phyloP scores from a whole-genome alignment of 2,113 vertebrate species.

The Rhinoptilus africanus region DNA sequence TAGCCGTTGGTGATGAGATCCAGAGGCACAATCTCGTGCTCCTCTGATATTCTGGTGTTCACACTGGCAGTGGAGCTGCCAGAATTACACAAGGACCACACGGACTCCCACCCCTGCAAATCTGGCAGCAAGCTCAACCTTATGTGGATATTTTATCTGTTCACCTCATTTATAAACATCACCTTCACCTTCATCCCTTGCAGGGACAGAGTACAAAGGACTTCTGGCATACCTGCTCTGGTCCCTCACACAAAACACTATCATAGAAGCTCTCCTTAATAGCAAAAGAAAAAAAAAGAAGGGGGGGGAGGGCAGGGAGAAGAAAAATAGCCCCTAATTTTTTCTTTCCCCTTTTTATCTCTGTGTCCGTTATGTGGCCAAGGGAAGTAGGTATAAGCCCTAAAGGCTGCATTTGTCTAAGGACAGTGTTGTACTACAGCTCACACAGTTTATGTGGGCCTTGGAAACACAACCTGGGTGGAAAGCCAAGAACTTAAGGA shows the following conservation, averaged over 20 bases:
- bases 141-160: not conserved
- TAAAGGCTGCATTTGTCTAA: not conserved
- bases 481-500: not conserved
- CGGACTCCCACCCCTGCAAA: not conserved
- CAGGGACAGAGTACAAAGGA: not conserved
- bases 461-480: not conserved
- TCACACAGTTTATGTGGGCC: not conserved
- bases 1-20: not conserved
- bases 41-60: not conserved
- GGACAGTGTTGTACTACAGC: not conserved
- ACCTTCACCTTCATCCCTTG: not conserved
- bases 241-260: not conserved
- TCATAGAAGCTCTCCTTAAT: not conserved
- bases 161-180: not conserved
- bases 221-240: not conserved
- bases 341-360: not conserved
- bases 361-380: not conserved
- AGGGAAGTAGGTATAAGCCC: not conserved
- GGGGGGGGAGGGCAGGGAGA: too few species aligned
- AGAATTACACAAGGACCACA: not conserved
- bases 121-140: not conserved
- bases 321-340: not conserved
- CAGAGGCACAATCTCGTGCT: not conserved
- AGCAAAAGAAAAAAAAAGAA: not conserved
- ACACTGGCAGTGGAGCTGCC: not conserved